Base-by-base conservation (phyloP, 2,113 vertebrate species). In the Parus major region DNA sequence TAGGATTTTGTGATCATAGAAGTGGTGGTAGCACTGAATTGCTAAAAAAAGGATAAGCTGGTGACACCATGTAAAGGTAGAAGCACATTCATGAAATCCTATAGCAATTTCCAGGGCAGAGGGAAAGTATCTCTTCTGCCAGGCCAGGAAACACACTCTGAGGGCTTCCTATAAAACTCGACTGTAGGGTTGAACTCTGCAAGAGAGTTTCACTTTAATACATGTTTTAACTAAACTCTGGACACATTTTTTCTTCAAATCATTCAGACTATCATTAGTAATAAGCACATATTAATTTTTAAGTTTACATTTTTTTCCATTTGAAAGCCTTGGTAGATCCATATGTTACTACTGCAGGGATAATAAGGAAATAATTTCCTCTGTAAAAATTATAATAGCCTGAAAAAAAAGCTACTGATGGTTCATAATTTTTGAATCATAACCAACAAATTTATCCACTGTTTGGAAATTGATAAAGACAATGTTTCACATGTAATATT, bases 361-460 rank as follows among this genome's bases (percentile, higher is more conserved):
- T 39, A 70, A 56, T 44, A 91, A 89, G 79, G 12, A 83, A 52
- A 39, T 55, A 17, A 71, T 85, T 93, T 91, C 21, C 83, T 71
- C 75, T 93, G 66, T 57, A 95, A 93, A 90, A 96, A 66, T 47
- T 41, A 41, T 36, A 82, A 88, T 52, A 93, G 57, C 44, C 21
- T 63, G 10, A 92, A 95, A 72, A 72, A 69, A 90, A 85, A 76
- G 31, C 60, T 83, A 87, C 52, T 71, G 36, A 65, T 55, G 73
- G 76, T 89, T 90, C 87, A 86, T 87, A 21, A 73, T 80, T 96
- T 90, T 73, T 90, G 57, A 72, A 94, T 93, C 35, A 80, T 39
- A 86, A 63, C 42, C 39, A 91, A 90, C 12, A 71, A 92, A 82
- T 57, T 46, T 95, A 84, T 66, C 82, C 47, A 66, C 75, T 79